Conservation (phyloP, 1,140 invertebrate genomes). For the Aphelenchoides fujianensis region DNA sequence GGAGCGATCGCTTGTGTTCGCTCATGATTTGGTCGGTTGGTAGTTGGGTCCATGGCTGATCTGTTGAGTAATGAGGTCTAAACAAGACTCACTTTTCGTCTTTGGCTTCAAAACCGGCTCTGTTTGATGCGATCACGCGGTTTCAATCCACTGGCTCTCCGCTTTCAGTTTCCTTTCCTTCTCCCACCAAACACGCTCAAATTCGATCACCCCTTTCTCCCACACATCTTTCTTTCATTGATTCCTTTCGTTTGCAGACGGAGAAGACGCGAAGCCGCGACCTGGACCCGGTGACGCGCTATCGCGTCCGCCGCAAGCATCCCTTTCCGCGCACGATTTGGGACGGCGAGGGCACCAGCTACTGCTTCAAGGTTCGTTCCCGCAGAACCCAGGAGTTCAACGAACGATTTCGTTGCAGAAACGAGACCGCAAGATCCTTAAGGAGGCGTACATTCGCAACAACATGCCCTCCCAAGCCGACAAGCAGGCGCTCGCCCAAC, state of each 20-base stretch:
- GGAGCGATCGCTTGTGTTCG: not conserved
- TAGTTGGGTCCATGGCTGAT: no score
- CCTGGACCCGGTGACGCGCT: slow-evolving; percentile 87
- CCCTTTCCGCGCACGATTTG: slow-evolving; percentile 93
- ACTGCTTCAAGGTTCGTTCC: slow-evolving; percentile 76
- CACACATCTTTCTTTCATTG: not conserved
- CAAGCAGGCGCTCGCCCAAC: slow-evolving; percentile 89
- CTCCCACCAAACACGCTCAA: no score
- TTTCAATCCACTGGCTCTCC: no score
- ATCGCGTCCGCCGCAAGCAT: slow-evolving; percentile 91
- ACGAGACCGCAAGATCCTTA: slow-evolving; percentile 36
- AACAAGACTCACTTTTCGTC: slow-evolving; percentile 21
- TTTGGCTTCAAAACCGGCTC: not conserved
- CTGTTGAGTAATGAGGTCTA: no score
- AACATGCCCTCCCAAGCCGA: slow-evolving; percentile 88
- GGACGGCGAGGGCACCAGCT: slow-evolving; percentile 97
- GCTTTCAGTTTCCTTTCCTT: no score
- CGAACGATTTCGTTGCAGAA: slow-evolving; percentile 32
- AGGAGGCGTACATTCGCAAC: slow-evolving; percentile 78
- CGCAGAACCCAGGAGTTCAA: not conserved
- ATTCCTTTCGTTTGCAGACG: slow-evolving; percentile 62
- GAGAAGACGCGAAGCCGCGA: slow-evolving; percentile 81
- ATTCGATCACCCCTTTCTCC: no score
- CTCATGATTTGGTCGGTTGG: no score
- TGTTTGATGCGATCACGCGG: slow-evolving; percentile 15